phyloP scores from a whole-genome alignment of 2,888 invertebrate genomes.

The Sesia apiformis region DNA sequence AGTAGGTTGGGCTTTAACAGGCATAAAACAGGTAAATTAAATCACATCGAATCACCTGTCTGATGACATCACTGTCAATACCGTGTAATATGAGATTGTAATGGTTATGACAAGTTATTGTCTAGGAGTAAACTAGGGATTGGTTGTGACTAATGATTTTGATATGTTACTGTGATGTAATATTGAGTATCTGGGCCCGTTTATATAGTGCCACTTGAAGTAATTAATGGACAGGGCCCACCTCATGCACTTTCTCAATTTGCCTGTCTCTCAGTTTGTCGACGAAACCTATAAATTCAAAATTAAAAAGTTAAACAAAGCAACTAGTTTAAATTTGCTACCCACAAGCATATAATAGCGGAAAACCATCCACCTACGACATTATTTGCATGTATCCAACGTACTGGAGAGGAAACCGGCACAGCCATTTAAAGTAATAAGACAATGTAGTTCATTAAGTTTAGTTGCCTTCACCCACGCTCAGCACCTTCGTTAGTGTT shows the following conservation, averaged over 20 bases:
- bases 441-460: constrained; percentile 67
- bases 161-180: neutral
- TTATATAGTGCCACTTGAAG: too few species aligned
- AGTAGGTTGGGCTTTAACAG: constrained; percentile 2
- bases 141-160: constrained; percentile 7
- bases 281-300: neutral
- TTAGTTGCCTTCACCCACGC: constrained; percentile 49
- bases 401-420: constrained; percentile 44
- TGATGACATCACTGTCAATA: constrained; percentile 20
- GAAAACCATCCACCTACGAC: constrained; percentile 50
- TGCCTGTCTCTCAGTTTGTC: too few species aligned
- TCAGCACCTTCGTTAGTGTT: constrained; percentile 23
- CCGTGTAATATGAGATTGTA: constrained; percentile 48
- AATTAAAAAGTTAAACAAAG: neutral
- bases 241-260: too few species aligned
- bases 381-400: constrained; percentile 49
- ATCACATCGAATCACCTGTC: constrained; percentile 11
- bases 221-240: too few species aligned
- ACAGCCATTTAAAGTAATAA: constrained; percentile 62
- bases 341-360: constrained; percentile 22
- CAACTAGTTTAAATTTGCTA: neutral
- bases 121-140: constrained; percentile 3
- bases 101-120: constrained; percentile 36
- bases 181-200: neutral
- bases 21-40: constrained; percentile 16